Percentiles rank a stretch among this genome's conserved stretches.
phyloP scores from a whole-genome alignment of 1,140 invertebrate species.

The Archivesica marissinica region DNA sequence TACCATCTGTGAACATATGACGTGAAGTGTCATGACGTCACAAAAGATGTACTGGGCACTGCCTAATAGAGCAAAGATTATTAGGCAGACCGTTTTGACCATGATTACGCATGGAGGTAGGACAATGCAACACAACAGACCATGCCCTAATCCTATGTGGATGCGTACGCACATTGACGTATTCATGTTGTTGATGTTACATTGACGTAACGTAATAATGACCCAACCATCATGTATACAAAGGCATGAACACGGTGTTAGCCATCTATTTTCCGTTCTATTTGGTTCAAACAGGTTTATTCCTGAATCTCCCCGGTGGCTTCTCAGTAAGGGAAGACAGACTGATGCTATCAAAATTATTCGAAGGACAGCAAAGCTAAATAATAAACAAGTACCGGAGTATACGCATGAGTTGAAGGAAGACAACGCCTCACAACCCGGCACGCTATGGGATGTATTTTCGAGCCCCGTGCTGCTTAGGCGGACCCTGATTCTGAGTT shows the following conservation, averaged over 20 bases:
- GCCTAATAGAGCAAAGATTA: too few relatives aligned
- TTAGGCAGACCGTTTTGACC: neutral
- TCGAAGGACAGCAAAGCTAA: constrained; percentile 67
- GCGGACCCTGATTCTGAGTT: constrained; percentile 62
- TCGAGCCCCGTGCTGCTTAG: constrained; percentile 36
- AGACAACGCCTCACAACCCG: neutral
- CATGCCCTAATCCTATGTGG: neutral
- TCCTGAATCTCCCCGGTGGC: constrained; percentile 80
- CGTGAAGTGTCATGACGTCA: too few relatives aligned
- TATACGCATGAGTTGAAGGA: constrained; percentile 32
- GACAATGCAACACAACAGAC: too few relatives aligned
- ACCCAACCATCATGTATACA: neutral
- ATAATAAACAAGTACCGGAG: constrained; percentile 64
- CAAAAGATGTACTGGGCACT: too few relatives aligned
- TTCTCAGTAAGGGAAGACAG: constrained; percentile 70
- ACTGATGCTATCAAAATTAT: constrained; percentile 74
- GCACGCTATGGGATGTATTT: constrained; percentile 54
- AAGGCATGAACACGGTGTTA: neutral
- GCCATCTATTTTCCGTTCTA: neutral
- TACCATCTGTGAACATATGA: too few relatives aligned
- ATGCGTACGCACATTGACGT: too few relatives aligned
- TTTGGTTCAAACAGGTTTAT: constrained; percentile 76
- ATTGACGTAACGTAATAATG: neutral
- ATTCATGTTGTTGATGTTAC: neutral
- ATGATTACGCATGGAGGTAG: neutral